Base-by-base conservation (phyloP, 2,888 invertebrate species). In the Plebejus anna region DNA sequence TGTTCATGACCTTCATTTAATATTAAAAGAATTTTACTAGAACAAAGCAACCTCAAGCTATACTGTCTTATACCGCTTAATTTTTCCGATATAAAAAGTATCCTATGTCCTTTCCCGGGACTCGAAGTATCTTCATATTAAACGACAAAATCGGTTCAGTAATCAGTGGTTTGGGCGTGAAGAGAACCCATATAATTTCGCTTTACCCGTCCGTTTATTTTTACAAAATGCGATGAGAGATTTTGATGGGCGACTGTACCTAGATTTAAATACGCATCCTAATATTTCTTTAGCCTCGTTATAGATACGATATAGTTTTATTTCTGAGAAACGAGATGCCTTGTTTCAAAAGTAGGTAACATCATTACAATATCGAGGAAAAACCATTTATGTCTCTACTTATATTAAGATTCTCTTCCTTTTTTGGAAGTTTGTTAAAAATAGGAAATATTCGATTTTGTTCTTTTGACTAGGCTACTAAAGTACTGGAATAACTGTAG, bases 271-370 rank as follows among this genome's bases (percentile, higher is more conserved):
- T 42, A 72, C 38, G 38, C 11, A 51, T 47, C 47, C 47, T 72
- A 72, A 72, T 72, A 72, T 72, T 71, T 42, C 42, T 71, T 42
- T 71, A 71, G 42, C 42, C 72, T 72, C 51, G 51, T 72, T 72
- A 72, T 71, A 42, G n/a, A 42, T 7, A 38, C 16, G 32, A 38
- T 32, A 32, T 42, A 1, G 42, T 51, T 28, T 61, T 28, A 61
- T 61, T 72, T 51, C 9, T 42, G 22, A 28, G 32, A 72, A 51
- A 72, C 5, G 38, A 70, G 70, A 61, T 61, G 59, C 22, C 22
- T 59, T 59, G 59, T 59, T 59, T 22, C n/a, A 9, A 22, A 59
- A 22, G 59, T 22, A 59, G 59, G 22, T 59, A 59, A 22, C 5
- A 9, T n/a, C 2, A 59, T 22, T 59, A 59, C 51, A 51, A 51